Percentiles rank a stretch among this genome's conserved stretches.
Conservation (phyloP, 2,113 vertebrate species). For the Odontophorus gujanensis region DNA sequence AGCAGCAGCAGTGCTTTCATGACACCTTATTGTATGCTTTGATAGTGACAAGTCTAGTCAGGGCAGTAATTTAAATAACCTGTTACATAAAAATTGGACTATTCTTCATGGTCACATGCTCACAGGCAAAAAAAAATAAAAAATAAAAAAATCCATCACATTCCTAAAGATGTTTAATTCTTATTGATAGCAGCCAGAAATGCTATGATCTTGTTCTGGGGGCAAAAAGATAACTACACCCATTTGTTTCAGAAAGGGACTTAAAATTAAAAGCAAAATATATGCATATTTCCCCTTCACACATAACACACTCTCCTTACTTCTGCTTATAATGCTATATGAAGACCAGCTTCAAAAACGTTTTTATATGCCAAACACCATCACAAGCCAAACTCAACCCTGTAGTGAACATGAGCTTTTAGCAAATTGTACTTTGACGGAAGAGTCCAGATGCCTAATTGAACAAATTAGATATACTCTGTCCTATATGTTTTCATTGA, state of each 20-base stretch:
- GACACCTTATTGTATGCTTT: background rate
- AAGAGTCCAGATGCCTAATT: background rate
- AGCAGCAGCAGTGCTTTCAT: background rate
- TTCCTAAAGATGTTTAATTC: background rate
- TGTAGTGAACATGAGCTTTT: background rate
- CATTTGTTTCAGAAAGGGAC: background rate
- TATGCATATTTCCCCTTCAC: background rate
- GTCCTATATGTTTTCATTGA: background rate
- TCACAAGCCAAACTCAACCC: background rate
- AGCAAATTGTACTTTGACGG: background rate
- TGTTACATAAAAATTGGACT: background rate
- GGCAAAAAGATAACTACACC: fast-evolving
- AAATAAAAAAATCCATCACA: background rate
- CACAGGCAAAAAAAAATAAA: fast-evolving
- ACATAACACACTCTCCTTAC: background rate
- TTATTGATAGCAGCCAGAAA: background rate
- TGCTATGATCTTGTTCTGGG: background rate
- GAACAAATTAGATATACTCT: background rate
- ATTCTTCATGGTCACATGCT: fast-evolving
- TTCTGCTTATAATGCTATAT: background rate
- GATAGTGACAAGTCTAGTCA: background rate
- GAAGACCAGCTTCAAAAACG: background rate
- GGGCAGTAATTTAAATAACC: background rate
- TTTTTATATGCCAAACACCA: background rate
- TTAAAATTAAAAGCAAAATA: background rate